Conservation (phyloP, 2,113 vertebrate genomes). For the Hirundichthys speculiger region DNA sequence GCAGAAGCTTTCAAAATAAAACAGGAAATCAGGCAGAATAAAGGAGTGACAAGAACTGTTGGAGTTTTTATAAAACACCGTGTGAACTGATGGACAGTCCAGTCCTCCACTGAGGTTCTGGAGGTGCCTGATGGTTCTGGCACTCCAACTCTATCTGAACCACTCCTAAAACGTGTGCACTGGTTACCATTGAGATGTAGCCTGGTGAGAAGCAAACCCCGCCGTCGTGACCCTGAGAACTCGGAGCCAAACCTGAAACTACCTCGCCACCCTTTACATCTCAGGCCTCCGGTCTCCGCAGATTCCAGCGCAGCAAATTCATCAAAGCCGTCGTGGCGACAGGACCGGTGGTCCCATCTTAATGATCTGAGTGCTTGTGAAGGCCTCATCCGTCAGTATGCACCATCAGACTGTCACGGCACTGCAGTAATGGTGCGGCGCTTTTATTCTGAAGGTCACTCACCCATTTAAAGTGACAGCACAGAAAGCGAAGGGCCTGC, state of each 20-base stretch:
- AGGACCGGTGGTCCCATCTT: constrained; percentile 32
- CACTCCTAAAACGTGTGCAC: background rate
- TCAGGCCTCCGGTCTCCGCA: background rate
- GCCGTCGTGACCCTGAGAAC: background rate
- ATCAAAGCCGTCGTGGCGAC: constrained; percentile 30
- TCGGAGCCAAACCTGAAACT: background rate
- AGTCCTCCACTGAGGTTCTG: no score
- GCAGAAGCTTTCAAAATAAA: no score
- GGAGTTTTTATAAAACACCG: no score
- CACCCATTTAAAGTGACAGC: constrained; percentile 65
- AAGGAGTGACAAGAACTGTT: no score
- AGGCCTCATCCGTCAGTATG: constrained; percentile 57
- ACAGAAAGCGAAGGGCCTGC: constrained; percentile 37
- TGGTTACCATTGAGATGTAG: background rate
- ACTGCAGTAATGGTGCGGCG: constrained; percentile 36
- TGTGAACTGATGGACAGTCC: no score
- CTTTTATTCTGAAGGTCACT: constrained; percentile 70
- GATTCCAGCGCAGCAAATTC: constrained; percentile 8
- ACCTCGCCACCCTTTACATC: background rate
- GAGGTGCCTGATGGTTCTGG: background rate
- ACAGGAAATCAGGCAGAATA: no score
- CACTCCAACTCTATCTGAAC: no score
- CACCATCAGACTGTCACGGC: constrained; percentile 45
- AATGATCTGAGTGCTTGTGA: constrained; percentile 54
- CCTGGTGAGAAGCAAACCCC: background rate